Base-by-base conservation (phyloP, 2,797 vertebrate genomes). In the Ciconia nigra region DNA sequence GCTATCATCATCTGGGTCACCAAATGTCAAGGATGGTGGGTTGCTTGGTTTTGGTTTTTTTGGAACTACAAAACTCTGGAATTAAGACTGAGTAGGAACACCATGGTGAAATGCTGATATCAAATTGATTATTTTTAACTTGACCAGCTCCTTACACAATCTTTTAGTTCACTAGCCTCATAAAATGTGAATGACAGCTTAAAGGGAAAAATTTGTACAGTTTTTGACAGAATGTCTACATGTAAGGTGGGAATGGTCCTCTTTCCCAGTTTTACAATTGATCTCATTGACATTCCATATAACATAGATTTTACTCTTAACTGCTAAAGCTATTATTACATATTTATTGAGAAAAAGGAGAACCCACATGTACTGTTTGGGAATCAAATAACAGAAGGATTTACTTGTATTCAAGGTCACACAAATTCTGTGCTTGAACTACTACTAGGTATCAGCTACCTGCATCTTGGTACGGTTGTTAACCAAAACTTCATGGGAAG, bases 401-500 rank as follows among this genome's bases (percentile, higher is more conserved):
- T 77, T 74, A 77, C 10, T 29, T 61, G 16, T 25, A 78, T 59
- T 37, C n/a, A 59, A 86, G 39, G 28, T 59, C 65, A 74, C 4
- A 15, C 5, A 7, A 92, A 84, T 61, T 61, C 61, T 69, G 22
- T 61, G 22, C 46, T 51, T 67, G 65, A 89, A 69, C 67, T 61
- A 49, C 67, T 61, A 49, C 31, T 18, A 41, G 20, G 2, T 66
- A 57, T 28, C 54, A 69, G 49, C 41, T 47, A 14, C 15, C 46
- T 77, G 44, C 44, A 67, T 24, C 37, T 71, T 44, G 39, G 19
- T 31, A 77, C 1, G 2, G 37, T 7, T 80, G 21, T 42, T 71
- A 80, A 72, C 24, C n/a, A 46, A 66, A 80, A 70, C 0, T 0
- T 35, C 51, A 77, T 0, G 1, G 10, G 42, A 29, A 96, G 24